Conservation (phyloP, 2,797 vertebrate genomes). For the Enteromius fasciolatus region DNA sequence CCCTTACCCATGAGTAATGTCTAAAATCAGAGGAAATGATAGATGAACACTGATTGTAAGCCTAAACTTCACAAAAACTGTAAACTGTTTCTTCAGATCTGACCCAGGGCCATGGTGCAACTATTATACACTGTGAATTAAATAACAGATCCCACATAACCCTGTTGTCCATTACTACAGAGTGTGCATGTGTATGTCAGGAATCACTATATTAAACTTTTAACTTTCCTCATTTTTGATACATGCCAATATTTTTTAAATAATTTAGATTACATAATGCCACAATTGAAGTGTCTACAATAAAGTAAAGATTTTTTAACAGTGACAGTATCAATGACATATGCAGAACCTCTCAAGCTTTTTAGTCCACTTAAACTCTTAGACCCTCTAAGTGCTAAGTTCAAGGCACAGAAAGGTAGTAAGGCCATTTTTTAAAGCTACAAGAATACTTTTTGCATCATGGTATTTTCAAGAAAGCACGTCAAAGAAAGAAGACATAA, state of each 20-base stretch:
- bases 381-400: not conserved
- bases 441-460: not conserved
- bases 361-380: not conserved
- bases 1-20: too few species aligned
- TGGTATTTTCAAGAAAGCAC: not conserved
- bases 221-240: rapidly evolving
- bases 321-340: not conserved
- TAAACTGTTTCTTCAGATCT: too few species aligned
- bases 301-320: not conserved
- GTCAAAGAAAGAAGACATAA: not conserved
- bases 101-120: too few species aligned
- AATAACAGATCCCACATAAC: not conserved
- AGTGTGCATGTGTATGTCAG: conserved; percentile 1
- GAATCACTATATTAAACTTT: not conserved
- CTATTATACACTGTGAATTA: not conserved
- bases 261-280: not conserved
- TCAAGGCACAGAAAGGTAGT: not conserved
- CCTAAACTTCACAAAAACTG: too few species aligned
- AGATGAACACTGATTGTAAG: too few species aligned
- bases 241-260: not conserved
- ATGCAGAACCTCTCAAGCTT: not conserved
- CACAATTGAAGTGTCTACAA: not conserved
- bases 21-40: too few species aligned
- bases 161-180: conserved; percentile 18
- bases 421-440: not conserved